Evolutionary conservation across 2,888 invertebrate species (phyloP).

Genomic region (Drosophila putrida): DNA sequence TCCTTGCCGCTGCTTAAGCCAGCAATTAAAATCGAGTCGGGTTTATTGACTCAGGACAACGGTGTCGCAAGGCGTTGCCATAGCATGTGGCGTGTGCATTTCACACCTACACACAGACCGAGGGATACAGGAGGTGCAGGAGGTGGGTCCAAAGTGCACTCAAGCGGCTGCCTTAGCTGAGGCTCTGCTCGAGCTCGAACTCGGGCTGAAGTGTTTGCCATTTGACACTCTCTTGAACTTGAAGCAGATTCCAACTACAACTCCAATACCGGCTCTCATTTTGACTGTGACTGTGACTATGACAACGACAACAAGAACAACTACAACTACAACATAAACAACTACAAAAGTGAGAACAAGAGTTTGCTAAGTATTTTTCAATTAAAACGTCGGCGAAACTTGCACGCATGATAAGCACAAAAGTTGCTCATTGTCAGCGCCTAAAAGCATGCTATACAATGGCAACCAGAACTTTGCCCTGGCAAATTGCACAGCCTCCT

Average conservation of each 20-base stretch:
- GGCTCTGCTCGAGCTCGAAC: constrained; percentile 11
- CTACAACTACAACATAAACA: constrained; percentile 6
- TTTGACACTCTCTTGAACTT: constrained; percentile 74
- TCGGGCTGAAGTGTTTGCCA: constrained; percentile 57
- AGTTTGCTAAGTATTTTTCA: constrained; percentile 79
- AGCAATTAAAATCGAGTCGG: constrained; percentile 70
- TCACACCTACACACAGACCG: constrained; percentile 48
- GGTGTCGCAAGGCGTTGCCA: constrained; percentile 24
- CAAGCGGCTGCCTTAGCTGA: constrained; percentile 32
- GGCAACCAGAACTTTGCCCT: constrained; percentile 51
- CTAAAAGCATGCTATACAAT: constrained; percentile 63
- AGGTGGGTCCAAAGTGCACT: constrained; percentile 60
- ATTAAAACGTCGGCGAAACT: constrained; percentile 73
- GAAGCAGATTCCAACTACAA: constrained; percentile 26
- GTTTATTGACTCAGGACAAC: constrained; percentile 54
- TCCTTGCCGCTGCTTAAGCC: constrained; percentile 51
- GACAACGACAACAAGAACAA: constrained; percentile 15
- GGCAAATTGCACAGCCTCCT: constrained; percentile 28
- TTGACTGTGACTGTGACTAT: constrained; percentile 19
- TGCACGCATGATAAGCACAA: constrained; percentile 78
- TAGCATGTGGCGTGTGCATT: constrained; percentile 48
- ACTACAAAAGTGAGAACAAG: constrained; percentile 26
- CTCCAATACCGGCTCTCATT: constrained; percentile 4
- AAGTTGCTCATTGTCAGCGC: constrained; percentile 75
- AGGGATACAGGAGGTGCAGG: not conserved